Evolutionary conservation across 2,113 vertebrate species (phyloP).

Genomic region (Xiphophorus hellerii): DNA sequence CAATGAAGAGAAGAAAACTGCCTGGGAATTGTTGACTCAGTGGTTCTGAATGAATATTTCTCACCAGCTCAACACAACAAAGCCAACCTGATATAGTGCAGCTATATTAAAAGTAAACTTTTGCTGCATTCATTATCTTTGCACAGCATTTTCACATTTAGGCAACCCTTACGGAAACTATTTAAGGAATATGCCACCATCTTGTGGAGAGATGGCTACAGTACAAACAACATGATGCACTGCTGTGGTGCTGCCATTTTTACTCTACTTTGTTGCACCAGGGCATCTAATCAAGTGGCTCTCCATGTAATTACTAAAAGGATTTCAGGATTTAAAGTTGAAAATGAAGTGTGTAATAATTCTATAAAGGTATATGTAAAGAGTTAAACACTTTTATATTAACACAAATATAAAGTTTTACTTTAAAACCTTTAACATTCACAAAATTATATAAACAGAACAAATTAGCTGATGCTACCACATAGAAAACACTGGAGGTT

Average conservation of each 20-base stretch:
- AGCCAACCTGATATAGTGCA: too few relatives aligned
- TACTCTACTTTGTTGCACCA: neutral
- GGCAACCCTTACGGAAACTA: neutral
- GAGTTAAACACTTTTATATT: too few relatives aligned
- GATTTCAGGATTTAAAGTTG: too few relatives aligned
- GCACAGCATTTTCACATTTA: neutral
- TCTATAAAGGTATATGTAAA: neutral
- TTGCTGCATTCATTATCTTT: too few relatives aligned
- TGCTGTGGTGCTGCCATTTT: neutral
- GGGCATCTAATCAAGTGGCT: neutral
- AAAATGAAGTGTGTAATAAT: too few relatives aligned
- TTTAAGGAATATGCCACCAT: slow-evolving; percentile 35
- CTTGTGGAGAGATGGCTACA: slow-evolving; percentile 52
- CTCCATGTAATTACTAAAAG: too few relatives aligned
- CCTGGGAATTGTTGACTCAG: neutral
- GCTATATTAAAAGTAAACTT: neutral
- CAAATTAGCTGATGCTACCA: too few relatives aligned
- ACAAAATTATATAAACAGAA: too few relatives aligned
- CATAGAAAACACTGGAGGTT: too few relatives aligned
- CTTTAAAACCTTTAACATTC: too few relatives aligned
- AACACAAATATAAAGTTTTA: too few relatives aligned
- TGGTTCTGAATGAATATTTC: neutral
- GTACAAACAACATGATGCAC: slow-evolving; percentile 7
- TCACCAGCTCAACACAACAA: neutral
- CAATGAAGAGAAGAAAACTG: too few relatives aligned